These are phyloP conservation scores for Boleophthalmus pectinirostris DNA, from an alignment of 2,113 vertebrate genomes.

Conservation along the genomic window DNA sequence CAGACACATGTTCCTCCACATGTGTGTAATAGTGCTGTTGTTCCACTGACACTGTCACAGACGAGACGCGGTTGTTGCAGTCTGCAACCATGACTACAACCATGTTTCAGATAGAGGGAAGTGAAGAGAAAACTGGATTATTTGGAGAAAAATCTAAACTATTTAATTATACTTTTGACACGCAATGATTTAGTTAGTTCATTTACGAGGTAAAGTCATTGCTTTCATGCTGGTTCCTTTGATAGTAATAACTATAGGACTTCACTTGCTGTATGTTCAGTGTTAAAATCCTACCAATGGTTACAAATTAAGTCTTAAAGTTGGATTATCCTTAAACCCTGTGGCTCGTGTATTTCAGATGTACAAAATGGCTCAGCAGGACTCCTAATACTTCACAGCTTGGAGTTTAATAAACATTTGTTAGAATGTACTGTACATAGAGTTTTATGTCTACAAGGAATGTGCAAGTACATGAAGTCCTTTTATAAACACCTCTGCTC, in stretches of 20 bases:
- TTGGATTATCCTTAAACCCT: constrained; percentile 1
- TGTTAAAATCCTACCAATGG: neutral
- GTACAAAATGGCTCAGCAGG: neutral
- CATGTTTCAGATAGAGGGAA: too few relatives aligned
- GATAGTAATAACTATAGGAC: neutral
- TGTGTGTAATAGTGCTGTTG: too few relatives aligned
- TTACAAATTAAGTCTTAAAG: neutral
- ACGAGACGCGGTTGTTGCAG: too few relatives aligned
- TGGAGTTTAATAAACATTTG: neutral
- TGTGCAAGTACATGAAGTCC: neutral
- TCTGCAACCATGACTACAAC: too few relatives aligned
- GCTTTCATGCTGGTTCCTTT: neutral
- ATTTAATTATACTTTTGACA: too few relatives aligned
- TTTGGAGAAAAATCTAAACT: too few relatives aligned
- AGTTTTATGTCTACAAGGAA: neutral
- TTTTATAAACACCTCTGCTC: neutral
- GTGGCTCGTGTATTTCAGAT: neutral
- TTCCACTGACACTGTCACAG: too few relatives aligned
- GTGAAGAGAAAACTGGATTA: too few relatives aligned
- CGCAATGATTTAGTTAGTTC: neutral
- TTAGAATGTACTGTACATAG: neutral
- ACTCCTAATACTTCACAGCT: neutral
- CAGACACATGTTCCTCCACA: too few relatives aligned
- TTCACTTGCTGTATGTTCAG: neutral
- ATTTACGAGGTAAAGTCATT: neutral